phyloP scores from a whole-genome alignment of 2,113 vertebrate genomes.

The Microcebus ravelobensis region DNA sequence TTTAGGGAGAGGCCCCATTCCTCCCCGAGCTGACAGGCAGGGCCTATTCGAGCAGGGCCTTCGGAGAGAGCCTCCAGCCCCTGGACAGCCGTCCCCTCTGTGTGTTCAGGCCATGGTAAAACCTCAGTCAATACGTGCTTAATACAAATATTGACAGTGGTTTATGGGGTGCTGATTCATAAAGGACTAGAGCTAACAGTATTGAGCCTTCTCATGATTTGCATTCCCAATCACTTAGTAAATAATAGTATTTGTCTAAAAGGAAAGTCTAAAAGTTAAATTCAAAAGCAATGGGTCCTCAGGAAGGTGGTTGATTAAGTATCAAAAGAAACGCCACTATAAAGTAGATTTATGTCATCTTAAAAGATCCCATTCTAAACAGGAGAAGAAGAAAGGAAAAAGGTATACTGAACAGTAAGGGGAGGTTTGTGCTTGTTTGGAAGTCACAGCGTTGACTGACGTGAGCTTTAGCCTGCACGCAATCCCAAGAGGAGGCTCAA shows the following conservation, averaged over 20 bases:
- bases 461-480: neutral
- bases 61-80: constrained; percentile 29
- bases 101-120: constrained; percentile 71
- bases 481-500: constrained; percentile 29
- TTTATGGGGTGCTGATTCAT: constrained; percentile 79
- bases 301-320: constrained; percentile 72
- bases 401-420: constrained; percentile 9
- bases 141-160: constrained; percentile 80
- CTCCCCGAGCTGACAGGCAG: neutral
- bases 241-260: constrained; percentile 79
- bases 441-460: constrained; percentile 61
- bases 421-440: constrained; percentile 54
- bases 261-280: constrained; percentile 79
- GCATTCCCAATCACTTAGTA: constrained; percentile 77
- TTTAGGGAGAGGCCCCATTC: neutral
- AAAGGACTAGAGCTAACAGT: constrained; percentile 61
- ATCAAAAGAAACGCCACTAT: constrained; percentile 71
- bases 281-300: constrained; percentile 67
- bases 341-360: constrained; percentile 77
- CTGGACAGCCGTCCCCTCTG: neutral
- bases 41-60: neutral
- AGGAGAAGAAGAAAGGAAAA: constrained; percentile 55
- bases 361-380: constrained; percentile 72
- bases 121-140: constrained; percentile 73
- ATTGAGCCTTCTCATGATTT: constrained; percentile 75